Conservation (phyloP, 2,888 invertebrate species). For the Piscicola geometra region DNA sequence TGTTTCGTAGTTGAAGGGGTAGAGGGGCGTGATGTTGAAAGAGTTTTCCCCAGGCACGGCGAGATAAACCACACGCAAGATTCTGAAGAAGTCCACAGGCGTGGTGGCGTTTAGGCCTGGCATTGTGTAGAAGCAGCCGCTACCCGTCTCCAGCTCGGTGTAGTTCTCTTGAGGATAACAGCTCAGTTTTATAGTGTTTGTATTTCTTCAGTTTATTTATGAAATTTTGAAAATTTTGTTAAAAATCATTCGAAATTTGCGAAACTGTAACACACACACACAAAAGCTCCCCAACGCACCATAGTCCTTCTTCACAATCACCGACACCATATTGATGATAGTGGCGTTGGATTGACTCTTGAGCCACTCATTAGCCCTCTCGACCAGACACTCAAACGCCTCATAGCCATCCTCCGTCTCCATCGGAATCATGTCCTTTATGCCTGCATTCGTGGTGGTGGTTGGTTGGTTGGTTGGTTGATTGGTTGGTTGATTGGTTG, state of each 20-base stretch:
- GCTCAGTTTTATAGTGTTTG: not conserved
- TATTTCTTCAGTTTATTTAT: not conserved
- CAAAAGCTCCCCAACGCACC: constrained; percentile 37
- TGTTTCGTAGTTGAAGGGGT: constrained; percentile 44
- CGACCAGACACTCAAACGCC: constrained; percentile 42
- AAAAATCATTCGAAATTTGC: too few species aligned
- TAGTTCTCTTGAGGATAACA: constrained; percentile 25
- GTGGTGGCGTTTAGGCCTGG: constrained; percentile 39
- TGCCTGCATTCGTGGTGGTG: too few species aligned
- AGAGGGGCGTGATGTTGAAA: constrained; percentile 22
- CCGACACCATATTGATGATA: constrained; percentile 43
- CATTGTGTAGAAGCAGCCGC: constrained; percentile 39
- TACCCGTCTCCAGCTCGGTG: constrained; percentile 39
- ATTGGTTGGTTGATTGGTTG: too few species aligned
- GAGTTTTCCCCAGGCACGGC: constrained; percentile 26
- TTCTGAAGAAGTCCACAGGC: constrained; percentile 40
- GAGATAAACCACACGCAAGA: constrained; percentile 38
- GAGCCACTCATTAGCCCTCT: constrained; percentile 43
- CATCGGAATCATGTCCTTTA: constrained; percentile 42
- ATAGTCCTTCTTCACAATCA: constrained; percentile 41
- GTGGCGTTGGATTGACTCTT: constrained; percentile 39
- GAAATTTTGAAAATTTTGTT: not conserved
- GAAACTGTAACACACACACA: too few species aligned
- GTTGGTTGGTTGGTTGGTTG: too few species aligned
- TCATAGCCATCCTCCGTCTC: constrained; percentile 43